Evolutionary conservation across 2,797 vertebrate genomes (phyloP).

Genomic region (Schizopygopsis malacanthus): DNA sequence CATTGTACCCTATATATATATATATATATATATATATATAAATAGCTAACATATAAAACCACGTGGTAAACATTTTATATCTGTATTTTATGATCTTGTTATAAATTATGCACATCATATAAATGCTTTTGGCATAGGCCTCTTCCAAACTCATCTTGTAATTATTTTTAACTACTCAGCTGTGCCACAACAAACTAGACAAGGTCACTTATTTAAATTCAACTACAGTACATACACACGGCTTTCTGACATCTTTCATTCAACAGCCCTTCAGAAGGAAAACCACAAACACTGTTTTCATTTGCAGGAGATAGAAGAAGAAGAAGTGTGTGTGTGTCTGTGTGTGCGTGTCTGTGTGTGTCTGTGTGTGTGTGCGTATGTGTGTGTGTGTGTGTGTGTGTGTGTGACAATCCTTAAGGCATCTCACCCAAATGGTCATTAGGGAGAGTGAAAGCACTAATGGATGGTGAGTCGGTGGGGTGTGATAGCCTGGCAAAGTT

Average conservation of each 20-base stretch:
- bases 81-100: background rate
- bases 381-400: background rate
- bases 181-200: slow-evolving; percentile 4
- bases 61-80: background rate
- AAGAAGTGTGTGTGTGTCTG: background rate
- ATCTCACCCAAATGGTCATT: slow-evolving; percentile 45
- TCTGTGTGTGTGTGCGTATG: no score
- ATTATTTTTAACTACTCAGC: slow-evolving; percentile 30
- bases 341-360: no score
- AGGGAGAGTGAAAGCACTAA: slow-evolving; percentile 45
- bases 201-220: slow-evolving; percentile 15
- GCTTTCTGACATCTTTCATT: slow-evolving; percentile 9
- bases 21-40: no score
- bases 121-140: background rate
- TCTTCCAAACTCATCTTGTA: slow-evolving; percentile 21
- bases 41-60: background rate
- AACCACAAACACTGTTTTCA: background rate
- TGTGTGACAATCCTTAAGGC: slow-evolving; percentile 21
- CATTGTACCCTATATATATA: no score
- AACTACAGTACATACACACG: slow-evolving; percentile 26
- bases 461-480: slow-evolving; percentile 25
- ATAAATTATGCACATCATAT: background rate
- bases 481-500: slow-evolving; percentile 14
- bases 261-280: slow-evolving; percentile 30
- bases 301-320: slow-evolving; percentile 2